These are phyloP conservation scores for Bembecia ichneumoniformis DNA, from an alignment of 2,888 invertebrate species.

Conservation along the genomic window DNA sequence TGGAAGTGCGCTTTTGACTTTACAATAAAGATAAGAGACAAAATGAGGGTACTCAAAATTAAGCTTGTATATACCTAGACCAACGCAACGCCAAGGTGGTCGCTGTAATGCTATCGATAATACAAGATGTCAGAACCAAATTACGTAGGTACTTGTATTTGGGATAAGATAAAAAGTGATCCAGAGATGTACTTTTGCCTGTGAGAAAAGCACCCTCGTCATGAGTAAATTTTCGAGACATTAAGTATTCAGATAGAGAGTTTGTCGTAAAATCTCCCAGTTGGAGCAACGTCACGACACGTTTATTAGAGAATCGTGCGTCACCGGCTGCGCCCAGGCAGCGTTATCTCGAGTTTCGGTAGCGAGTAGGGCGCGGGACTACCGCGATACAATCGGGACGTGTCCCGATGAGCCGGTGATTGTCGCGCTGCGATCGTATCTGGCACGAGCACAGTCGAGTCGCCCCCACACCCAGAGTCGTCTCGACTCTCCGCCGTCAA, in stretches of 20 bases:
- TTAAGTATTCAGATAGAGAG: neutral
- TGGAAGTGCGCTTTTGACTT: too few relatives aligned
- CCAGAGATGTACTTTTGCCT: too few relatives aligned
- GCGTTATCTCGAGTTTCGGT: conserved; percentile 31
- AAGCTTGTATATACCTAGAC: too few relatives aligned
- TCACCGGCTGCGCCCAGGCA: conserved; percentile 6
- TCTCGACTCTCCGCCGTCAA: neutral
- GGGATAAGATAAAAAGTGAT: too few relatives aligned
- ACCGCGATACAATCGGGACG: conserved; percentile 49
- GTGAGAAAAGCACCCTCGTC: too few relatives aligned
- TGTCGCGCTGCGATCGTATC: conserved; percentile 44
- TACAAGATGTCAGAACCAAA: too few relatives aligned
- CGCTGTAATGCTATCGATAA: too few relatives aligned
- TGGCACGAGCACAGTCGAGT: conserved; percentile 37
- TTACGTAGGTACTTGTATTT: too few relatives aligned
- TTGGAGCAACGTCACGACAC: conserved; percentile 5
- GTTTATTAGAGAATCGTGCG: conserved; percentile 62
- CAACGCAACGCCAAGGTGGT: too few relatives aligned
- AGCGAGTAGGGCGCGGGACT: conserved; percentile 18
- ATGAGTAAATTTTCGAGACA: neutral
- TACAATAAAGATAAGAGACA: too few relatives aligned
- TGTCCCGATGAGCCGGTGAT: conserved; percentile 44
- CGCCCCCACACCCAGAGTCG: conserved; percentile 2
- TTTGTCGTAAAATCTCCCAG: neutral
- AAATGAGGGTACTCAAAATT: too few relatives aligned